phyloP scores from a whole-genome alignment of 2,888 invertebrate genomes.

The Microdon myrmicae region DNA sequence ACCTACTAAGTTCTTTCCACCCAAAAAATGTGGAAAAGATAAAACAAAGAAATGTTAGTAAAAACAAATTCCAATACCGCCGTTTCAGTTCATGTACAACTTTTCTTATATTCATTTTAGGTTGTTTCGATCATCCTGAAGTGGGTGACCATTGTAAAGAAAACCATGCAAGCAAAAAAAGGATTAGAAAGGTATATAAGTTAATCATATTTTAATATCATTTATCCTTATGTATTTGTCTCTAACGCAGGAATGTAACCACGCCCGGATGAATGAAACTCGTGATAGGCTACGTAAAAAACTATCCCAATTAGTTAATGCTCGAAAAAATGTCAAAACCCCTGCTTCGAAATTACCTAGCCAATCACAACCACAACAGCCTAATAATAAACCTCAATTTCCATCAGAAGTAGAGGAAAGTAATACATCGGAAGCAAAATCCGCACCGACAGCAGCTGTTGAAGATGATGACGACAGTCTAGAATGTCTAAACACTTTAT shows the following conservation, averaged over 20 bases:
- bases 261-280: slow-evolving; percentile 66
- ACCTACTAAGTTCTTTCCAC: slow-evolving; percentile 54
- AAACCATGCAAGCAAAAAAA: slow-evolving; percentile 64
- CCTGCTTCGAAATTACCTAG: slow-evolving; percentile 46
- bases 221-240: slow-evolving; percentile 4
- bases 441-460: slow-evolving; percentile 54
- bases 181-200: slow-evolving; percentile 60
- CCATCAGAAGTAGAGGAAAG: slow-evolving; percentile 36
- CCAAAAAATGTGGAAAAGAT: slow-evolving; percentile 60
- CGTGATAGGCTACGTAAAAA: slow-evolving; percentile 66
- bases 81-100: background rate
- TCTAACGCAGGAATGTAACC: slow-evolving; percentile 61
- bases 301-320: slow-evolving; percentile 62
- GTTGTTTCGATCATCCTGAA: slow-evolving; percentile 55
- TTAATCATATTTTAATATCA: background rate
- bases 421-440: slow-evolving; percentile 49
- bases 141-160: slow-evolving; percentile 64
- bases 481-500: slow-evolving; percentile 59
- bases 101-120: slow-evolving; percentile 20
- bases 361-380: slow-evolving; percentile 28
- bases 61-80: background rate
- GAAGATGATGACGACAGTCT: slow-evolving; percentile 60
- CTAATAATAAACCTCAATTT: slow-evolving; percentile 34
- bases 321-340: slow-evolving; percentile 59
- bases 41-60: slow-evolving; percentile 63